These are phyloP conservation scores for Lutra lutra DNA, from an alignment of 2,797 vertebrate genomes.

Conservation along the genomic window DNA sequence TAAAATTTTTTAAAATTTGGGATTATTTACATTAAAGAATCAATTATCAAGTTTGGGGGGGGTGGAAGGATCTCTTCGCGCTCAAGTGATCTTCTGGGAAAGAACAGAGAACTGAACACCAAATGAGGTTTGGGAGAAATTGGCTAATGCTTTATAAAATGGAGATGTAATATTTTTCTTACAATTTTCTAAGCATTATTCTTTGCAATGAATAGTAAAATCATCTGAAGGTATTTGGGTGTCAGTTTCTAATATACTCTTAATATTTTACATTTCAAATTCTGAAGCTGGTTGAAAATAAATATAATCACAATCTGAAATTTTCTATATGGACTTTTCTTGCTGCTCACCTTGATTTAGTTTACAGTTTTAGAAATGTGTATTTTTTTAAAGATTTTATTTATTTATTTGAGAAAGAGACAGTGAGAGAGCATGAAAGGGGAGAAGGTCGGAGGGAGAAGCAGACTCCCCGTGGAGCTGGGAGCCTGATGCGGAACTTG, in stretches of 20 bases:
- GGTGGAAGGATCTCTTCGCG: not conserved
- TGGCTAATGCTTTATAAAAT: not conserved
- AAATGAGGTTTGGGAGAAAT: not conserved
- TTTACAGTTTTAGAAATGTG: not conserved
- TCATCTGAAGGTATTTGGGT: not conserved
- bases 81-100: not conserved
- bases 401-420: too few relatives aligned
- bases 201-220: not conserved
- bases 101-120: not conserved
- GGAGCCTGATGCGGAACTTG: too few relatives aligned
- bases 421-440: too few relatives aligned
- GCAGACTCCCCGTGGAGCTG: too few relatives aligned
- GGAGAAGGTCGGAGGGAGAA: too few relatives aligned
- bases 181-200: slow-evolving; percentile 28
- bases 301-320: not conserved
- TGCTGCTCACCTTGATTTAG: not conserved
- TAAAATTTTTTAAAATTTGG: not conserved
- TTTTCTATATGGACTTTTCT: not conserved
- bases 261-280: slow-evolving; percentile 26
- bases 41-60: not conserved
- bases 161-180: slow-evolving; percentile 2
- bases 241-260: not conserved
- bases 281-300: slow-evolving; percentile 7
- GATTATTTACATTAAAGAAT: not conserved
- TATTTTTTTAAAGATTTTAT: not conserved